Evolutionary conservation across 2,888 invertebrate species (phyloP), one percentile per base, ranked within the genome.

Genomic region (Tenthredo mesomela): DNA sequence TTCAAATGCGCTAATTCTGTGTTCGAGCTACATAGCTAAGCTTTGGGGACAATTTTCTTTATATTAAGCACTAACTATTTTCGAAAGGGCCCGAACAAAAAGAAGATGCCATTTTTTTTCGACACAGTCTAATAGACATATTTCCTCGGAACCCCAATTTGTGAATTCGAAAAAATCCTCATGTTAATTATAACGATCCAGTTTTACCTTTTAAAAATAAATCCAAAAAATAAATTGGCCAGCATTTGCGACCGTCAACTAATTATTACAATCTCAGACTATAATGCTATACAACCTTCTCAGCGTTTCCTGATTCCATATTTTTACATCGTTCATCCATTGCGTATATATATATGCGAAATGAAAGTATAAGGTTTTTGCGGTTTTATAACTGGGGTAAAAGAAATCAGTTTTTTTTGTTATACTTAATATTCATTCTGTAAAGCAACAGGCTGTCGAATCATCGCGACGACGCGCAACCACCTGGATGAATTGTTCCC

Each of bases 401-500:
- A 70, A 21, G 10, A 73, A 73, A 73, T 43, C n/a, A 25, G 21
- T 43, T n/a, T 73, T n/a, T 6, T 73, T n/a, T 6, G 18, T 33
- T 33, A n/a, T 18, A 37, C 37, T 7, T 37, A n/a, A n/a, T n/a
- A 54, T 25, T 33, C 2, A 33, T 50, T n/a, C 10, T 40, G 6
- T 25, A 15, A 15, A 61, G 58, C 80, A 80, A 80, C 80, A 61
- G 80, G 58, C 58, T 58, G 61, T 58, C 61, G 61, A 12, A 80
- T 80, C 61, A 21, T 15, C 37, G 61, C 40, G 9, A 37, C 12
- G 40, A 15, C 25, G 25, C 25, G 29, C 61, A 70, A 82, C 82
- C 82, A 82, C 82, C 70, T 82, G 82, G 67, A 70, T n/a, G 80
- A n/a, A n/a, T 82, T 67, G 67, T 82, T 65, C 18, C 18, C 50